These are phyloP conservation scores for Xyrichtys novacula DNA, from an alignment of 2,797 vertebrate genomes.

Conservation along the genomic window DNA sequence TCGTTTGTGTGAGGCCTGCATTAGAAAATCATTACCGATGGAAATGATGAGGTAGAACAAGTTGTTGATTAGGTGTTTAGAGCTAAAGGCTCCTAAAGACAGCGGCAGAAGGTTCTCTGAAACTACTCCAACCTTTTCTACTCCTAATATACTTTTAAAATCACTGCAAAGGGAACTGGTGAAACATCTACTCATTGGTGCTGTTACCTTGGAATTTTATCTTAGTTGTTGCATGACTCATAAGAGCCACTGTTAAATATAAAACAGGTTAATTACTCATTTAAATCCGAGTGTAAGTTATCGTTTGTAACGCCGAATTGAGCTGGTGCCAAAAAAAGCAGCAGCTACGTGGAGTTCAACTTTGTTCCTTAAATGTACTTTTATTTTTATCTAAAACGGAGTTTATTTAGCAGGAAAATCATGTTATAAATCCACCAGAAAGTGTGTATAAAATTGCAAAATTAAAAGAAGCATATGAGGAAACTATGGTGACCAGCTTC, in stretches of 20 bases:
- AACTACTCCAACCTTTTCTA: not conserved
- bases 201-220: not conserved
- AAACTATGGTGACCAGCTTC: too few relatives aligned
- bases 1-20: slow-evolving; percentile 77
- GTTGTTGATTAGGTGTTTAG: slow-evolving; percentile 83
- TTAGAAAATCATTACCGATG: slow-evolving; percentile 87
- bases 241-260: not conserved
- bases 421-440: not conserved
- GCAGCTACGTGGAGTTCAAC: not conserved
- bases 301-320: not conserved
- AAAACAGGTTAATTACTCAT: not conserved
- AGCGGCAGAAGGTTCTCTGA: not conserved
- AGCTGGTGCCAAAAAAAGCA: not conserved
- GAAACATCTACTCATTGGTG: not conserved
- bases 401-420: not conserved
- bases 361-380: not conserved
- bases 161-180: not conserved
- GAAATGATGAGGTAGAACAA: slow-evolving; percentile 81
- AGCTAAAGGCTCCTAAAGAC: slow-evolving; percentile 84
- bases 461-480: too few relatives aligned
- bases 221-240: not conserved
- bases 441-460: too few relatives aligned
- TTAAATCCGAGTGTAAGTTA: not conserved
- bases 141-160: not conserved
- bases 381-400: not conserved